These are phyloP conservation scores for Xanthia icteritia DNA, from an alignment of 2,888 invertebrate genomes.

Conservation along the genomic window DNA sequence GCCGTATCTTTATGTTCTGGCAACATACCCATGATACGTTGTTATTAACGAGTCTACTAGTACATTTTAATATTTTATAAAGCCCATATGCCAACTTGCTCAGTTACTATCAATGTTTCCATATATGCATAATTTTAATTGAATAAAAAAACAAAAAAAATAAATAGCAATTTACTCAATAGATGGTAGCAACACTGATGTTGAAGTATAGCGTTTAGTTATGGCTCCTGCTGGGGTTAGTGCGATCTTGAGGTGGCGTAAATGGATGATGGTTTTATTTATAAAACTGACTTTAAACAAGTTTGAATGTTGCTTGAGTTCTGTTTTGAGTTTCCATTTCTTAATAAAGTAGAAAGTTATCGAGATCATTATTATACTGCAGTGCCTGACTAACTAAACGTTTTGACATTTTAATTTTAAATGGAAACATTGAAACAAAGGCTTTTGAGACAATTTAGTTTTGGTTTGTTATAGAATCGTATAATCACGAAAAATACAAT, in stretches of 20 bases:
- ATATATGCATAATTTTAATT: too few relatives aligned
- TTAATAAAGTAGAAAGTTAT: background rate
- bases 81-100: background rate
- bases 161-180: slow-evolving; percentile 5
- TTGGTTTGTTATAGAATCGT: background rate
- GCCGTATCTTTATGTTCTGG: background rate
- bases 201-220: slow-evolving; percentile 26
- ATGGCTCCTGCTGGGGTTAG: background rate
- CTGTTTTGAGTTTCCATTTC: background rate
- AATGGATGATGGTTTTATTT: background rate
- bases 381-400: slow-evolving; percentile 8
- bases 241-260: too few relatives aligned
- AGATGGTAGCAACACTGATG: slow-evolving; percentile 26
- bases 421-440: slow-evolving; percentile 11
- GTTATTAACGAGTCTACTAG: background rate
- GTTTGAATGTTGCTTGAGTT: background rate
- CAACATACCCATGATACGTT: background rate
- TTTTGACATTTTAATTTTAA: background rate
- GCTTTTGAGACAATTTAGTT: slow-evolving; percentile 14
- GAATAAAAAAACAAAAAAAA: background rate
- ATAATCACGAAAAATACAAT: background rate
- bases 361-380: background rate
- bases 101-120: background rate
- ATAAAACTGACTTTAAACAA: background rate
- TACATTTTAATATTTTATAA: background rate